A percentile compares a stretch with the other conserved stretches of the same genome.
These are phyloP conservation scores for Ypsolopha scabrella DNA, from an alignment of 2,888 invertebrate genomes.

Conservation along the genomic window DNA sequence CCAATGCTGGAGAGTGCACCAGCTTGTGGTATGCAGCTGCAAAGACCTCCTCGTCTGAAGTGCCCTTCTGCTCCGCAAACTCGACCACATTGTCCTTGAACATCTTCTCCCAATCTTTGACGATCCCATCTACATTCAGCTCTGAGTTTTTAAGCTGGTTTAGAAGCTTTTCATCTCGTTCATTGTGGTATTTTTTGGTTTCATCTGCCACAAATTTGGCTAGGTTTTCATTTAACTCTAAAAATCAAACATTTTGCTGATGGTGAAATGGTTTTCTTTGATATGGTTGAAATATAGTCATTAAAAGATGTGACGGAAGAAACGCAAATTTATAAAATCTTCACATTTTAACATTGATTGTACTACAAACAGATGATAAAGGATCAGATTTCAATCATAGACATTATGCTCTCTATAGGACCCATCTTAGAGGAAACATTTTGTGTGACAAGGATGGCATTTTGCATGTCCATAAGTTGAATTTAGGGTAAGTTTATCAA, in stretches of 20 bases:
- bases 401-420: too few species aligned
- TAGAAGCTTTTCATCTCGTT: slow-evolving; percentile 72
- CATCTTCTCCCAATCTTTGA: slow-evolving; percentile 82
- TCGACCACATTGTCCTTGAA: slow-evolving; percentile 87
- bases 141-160: slow-evolving; percentile 72
- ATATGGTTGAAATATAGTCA: too few species aligned
- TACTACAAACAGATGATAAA: too few species aligned
- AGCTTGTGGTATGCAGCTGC: slow-evolving; percentile 85
- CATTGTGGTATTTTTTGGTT: slow-evolving; percentile 76
- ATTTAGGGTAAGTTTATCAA: too few species aligned
- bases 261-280: too few species aligned
- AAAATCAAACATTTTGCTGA: slow-evolving; percentile 5
- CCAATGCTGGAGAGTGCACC: slow-evolving; percentile 88
- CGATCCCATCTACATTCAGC: slow-evolving; percentile 79
- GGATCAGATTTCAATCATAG: too few species aligned
- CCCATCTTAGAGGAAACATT: too few species aligned
- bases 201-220: slow-evolving; percentile 74
- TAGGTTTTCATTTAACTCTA: slow-evolving; percentile 72
- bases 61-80: slow-evolving; percentile 84
- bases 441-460: too few species aligned
- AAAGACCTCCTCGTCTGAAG: slow-evolving; percentile 88
- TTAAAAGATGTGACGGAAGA: too few species aligned
- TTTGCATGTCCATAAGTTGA: too few species aligned
- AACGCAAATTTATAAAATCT: too few species aligned
- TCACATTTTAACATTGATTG: too few species aligned